phyloP scores from a whole-genome alignment of 2,797 vertebrate species.

The Helostoma temminkii region DNA sequence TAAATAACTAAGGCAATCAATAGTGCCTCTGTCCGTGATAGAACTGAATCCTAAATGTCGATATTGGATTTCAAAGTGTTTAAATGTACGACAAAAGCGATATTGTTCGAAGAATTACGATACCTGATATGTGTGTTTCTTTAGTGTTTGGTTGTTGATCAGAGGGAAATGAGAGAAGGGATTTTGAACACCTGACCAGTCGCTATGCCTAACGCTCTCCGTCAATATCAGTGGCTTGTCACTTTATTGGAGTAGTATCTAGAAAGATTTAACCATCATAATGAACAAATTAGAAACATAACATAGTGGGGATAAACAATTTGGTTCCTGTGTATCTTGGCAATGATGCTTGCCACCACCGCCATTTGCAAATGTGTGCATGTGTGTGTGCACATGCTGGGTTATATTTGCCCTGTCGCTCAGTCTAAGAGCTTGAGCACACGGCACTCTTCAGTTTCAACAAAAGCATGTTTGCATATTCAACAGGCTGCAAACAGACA shows the following conservation, averaged over 20 bases:
- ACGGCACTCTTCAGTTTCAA: slow-evolving; percentile 65
- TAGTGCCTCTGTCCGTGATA: background rate
- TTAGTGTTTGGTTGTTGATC: slow-evolving; percentile 6
- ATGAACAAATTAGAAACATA: slow-evolving; percentile 56
- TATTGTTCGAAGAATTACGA: background rate
- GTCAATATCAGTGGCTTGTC: slow-evolving; percentile 22
- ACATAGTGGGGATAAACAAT: slow-evolving; percentile 43
- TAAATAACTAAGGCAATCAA: background rate
- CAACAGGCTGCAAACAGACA: slow-evolving; percentile 66
- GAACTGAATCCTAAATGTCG: slow-evolving; percentile 1
- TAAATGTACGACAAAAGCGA: background rate
- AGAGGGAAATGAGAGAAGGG: slow-evolving; percentile 2
- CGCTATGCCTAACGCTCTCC: background rate
- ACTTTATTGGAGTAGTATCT: slow-evolving; percentile 30
- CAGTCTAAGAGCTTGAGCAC: slow-evolving; percentile 70
- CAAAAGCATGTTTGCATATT: slow-evolving; percentile 70
- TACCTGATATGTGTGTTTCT: background rate
- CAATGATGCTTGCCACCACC: slow-evolving; percentile 34
- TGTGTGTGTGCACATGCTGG: slow-evolving; percentile 33
- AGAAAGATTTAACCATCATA: slow-evolving; percentile 38
- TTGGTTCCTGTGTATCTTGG: slow-evolving; percentile 54
- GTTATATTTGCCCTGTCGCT: slow-evolving; percentile 64
- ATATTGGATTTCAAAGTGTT: background rate
- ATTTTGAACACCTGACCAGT: slow-evolving; percentile 36
- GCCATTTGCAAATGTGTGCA: slow-evolving; percentile 15